These are phyloP conservation scores for Microplitis demolitor DNA, from an alignment of 1,140 invertebrate species.

Conservation along the genomic window DNA sequence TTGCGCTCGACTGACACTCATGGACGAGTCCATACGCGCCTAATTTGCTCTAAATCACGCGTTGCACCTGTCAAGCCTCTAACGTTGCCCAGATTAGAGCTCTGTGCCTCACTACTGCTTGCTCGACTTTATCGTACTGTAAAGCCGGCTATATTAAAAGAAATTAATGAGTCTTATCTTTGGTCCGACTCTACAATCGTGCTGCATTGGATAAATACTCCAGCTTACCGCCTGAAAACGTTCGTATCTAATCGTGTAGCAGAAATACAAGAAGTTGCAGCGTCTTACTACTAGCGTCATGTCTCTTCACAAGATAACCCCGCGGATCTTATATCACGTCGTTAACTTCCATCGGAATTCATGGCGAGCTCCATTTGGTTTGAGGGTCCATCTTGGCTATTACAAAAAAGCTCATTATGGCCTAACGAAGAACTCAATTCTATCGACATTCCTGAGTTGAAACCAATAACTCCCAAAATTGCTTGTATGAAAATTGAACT, in stretches of 20 bases:
- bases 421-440: neutral
- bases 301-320: constrained; percentile 45
- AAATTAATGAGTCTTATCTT: neutral
- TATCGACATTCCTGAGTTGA: neutral
- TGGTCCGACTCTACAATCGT: constrained; percentile 10
- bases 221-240: neutral
- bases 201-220: neutral
- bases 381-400: neutral
- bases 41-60: constrained; percentile 23
- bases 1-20: neutral
- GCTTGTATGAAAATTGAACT: neutral
- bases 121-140: neutral
- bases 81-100: constrained; percentile 15
- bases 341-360: neutral
- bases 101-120: constrained; percentile 7
- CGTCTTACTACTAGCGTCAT: constrained; percentile 42
- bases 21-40: neutral
- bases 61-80: constrained; percentile 17
- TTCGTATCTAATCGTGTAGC: neutral
- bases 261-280: constrained; percentile 10
- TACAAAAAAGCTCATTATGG: neutral
- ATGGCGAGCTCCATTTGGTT: neutral
- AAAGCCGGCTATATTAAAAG: neutral
- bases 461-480: neutral
- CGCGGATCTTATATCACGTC: neutral